Percentiles rank a stretch among this genome's conserved stretches.
Evolutionary conservation across 2,888 invertebrate species (phyloP).

Genomic region (Xanthorhoe spadicearia): DNA sequence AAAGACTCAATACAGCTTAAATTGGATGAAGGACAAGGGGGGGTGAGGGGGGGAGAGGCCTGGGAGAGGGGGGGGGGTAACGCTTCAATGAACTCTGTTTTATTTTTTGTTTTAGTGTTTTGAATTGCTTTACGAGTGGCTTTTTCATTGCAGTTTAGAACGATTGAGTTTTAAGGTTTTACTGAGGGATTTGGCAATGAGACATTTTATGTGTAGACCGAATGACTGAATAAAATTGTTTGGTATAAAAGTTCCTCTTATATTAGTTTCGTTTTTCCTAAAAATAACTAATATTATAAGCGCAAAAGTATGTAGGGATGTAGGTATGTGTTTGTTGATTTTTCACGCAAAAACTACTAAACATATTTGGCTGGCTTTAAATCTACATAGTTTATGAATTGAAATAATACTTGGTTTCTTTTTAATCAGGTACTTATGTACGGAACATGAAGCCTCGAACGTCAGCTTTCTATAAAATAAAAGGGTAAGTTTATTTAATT

Average conservation of each 20-base stretch:
- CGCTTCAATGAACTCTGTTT: conserved; percentile 16
- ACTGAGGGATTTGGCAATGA: not conserved
- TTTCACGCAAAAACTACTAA: too few species aligned
- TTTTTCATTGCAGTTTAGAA: conserved; percentile 8
- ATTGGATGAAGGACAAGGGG: conserved; percentile 33
- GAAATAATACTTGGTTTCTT: too few species aligned
- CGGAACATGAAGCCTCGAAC: too few species aligned
- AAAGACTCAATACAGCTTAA: conserved; percentile 34
- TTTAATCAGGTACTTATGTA: too few species aligned
- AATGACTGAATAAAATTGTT: not conserved
- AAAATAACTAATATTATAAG: too few species aligned
- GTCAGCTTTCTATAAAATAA: too few species aligned
- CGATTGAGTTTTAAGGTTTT: not conserved
- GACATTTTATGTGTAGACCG: not conserved
- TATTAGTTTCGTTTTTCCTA: not conserved
- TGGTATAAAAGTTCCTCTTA: not conserved
- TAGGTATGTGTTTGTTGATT: too few species aligned
- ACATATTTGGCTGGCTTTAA: too few species aligned
- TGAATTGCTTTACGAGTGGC: conserved; percentile 8
- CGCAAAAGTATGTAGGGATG: too few species aligned
- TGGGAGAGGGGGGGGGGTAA: conserved; percentile 5
- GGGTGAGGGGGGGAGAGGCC: not conserved
- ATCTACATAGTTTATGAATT: too few species aligned
- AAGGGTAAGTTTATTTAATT: too few species aligned
- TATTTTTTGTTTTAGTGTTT: conserved; percentile 11